Percentiles rank a stretch among this genome's conserved stretches.
phyloP scores from a whole-genome alignment of 2,888 invertebrate genomes.

The Euphydryas editha region DNA sequence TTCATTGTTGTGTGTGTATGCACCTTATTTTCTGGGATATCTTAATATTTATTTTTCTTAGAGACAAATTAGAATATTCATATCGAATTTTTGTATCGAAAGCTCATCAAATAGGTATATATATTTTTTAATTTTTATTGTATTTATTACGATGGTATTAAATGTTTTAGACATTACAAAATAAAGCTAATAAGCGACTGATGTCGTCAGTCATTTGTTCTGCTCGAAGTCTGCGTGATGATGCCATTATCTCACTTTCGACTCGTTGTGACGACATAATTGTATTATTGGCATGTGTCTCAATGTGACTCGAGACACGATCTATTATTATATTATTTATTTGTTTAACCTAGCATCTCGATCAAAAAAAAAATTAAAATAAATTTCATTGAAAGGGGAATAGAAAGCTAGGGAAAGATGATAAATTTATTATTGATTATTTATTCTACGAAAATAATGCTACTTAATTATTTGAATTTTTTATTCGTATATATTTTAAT shows the following conservation, averaged over 20 bases:
- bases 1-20: neutral
- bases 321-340: slow-evolving; percentile 11
- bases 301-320: slow-evolving; percentile 16
- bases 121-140: neutral
- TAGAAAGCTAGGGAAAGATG: no score
- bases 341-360: neutral
- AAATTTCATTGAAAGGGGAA: neutral
- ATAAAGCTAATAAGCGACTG: slow-evolving; percentile 20
- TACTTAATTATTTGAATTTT: no score
- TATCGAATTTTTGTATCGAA: no score
- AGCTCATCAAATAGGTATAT: no score
- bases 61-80: no score
- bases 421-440: no score
- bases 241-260: slow-evolving; percentile 47
- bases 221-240: slow-evolving; percentile 43
- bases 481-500: no score
- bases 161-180: slow-evolving; percentile 27
- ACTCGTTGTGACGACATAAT: slow-evolving; percentile 45
- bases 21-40: neutral
- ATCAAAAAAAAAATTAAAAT: neutral
- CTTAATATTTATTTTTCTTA: no score
- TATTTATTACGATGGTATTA: slow-evolving; percentile 23
- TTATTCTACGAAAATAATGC: no score
- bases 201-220: slow-evolving; percentile 46
- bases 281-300: slow-evolving; percentile 31